Conservation (phyloP, 2,888 invertebrate species). For the Drosophila bunnanda region DNA sequence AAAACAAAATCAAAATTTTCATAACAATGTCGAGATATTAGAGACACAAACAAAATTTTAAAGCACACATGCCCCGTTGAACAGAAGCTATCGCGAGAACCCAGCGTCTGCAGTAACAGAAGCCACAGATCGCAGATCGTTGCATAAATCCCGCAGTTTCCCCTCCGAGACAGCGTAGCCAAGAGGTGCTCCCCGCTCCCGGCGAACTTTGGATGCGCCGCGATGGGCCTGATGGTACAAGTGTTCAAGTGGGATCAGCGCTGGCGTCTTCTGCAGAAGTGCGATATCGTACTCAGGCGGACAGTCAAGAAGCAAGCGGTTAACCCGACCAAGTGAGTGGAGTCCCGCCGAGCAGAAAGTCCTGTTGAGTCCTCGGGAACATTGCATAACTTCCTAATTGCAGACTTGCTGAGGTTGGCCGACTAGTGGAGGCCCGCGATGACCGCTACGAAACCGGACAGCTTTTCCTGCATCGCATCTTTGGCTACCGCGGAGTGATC, state of each 20-base stretch:
- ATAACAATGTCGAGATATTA: conserved; percentile 38
- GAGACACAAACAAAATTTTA: conserved; percentile 53
- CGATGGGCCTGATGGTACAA: conserved; percentile 71
- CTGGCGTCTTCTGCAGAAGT: conserved; percentile 59
- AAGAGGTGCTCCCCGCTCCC: conserved; percentile 44
- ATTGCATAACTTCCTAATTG: conserved; percentile 69
- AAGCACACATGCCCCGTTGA: conserved; percentile 50
- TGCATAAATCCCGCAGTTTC: conserved; percentile 63
- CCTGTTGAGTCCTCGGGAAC: conserved; percentile 31
- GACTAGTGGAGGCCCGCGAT: conserved; percentile 93
- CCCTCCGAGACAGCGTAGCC: conserved; percentile 28
- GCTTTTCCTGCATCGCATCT: conserved; percentile 97
- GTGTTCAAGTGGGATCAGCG: conserved; percentile 67
- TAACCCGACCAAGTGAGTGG: conserved; percentile 68
- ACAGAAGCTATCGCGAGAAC: conserved; percentile 20
- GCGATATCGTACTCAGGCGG: conserved; percentile 68
- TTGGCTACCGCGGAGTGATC: conserved; percentile 98
- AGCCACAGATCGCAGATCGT: conserved; percentile 36
- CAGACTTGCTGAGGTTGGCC: conserved; percentile 97
- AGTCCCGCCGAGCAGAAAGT: background rate
- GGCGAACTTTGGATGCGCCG: conserved; percentile 32
- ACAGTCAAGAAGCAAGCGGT: conserved; percentile 70
- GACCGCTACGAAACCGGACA: conserved; percentile 98
- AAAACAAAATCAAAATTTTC: conserved; percentile 45
- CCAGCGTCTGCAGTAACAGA: conserved; percentile 25